Conservation (phyloP, 2,888 invertebrate genomes). For the Achlya flavicornis region DNA sequence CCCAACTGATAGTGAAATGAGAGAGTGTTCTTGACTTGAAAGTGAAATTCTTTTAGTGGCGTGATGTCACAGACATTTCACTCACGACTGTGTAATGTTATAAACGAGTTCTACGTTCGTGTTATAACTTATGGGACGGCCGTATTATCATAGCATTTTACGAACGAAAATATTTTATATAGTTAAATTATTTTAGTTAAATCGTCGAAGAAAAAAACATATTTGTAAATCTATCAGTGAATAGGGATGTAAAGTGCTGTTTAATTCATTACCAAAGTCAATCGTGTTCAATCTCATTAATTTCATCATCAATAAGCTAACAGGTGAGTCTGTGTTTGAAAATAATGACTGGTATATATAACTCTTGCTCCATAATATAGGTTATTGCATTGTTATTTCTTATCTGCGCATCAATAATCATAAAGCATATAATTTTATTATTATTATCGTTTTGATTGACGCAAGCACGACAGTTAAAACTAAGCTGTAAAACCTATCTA, state of each 20-base stretch:
- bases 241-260: background rate
- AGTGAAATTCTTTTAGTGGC: slow-evolving; percentile 64
- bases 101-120: slow-evolving; percentile 35
- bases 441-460: too few species aligned
- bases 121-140: background rate
- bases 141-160: slow-evolving; percentile 19
- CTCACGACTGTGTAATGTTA: slow-evolving; percentile 35
- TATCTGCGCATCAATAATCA: background rate
- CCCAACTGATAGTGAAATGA: slow-evolving; percentile 63
- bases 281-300: too few species aligned
- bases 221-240: background rate
- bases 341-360: background rate
- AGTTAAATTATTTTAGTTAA: too few species aligned
- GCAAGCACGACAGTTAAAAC: too few species aligned
- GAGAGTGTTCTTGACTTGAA: slow-evolving; percentile 59
- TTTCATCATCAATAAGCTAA: background rate
- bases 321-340: background rate
- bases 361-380: background rate
- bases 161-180: background rate
- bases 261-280: too few species aligned
- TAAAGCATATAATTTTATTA: background rate
- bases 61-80: slow-evolving; percentile 66
- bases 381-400: background rate
- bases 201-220: background rate
- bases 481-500: too few species aligned